Percentiles rank a stretch among this genome's conserved stretches.
Conservation (phyloP, 92 coral and sea anemone genomes). For the Pocillopora meandrina region DNA sequence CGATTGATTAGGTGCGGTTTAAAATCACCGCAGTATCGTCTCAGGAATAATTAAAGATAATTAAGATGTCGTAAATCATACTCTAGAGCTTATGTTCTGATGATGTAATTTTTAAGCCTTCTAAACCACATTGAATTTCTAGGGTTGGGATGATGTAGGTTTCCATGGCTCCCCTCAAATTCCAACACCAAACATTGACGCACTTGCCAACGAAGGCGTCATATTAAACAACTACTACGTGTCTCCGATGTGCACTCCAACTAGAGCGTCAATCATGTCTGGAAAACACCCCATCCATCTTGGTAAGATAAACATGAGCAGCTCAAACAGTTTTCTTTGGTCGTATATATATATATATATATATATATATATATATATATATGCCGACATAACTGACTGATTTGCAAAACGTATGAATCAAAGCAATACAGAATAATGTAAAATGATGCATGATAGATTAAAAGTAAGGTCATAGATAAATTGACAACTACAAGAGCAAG, state of each 20-base stretch:
- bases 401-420: too few species aligned
- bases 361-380: not conserved
- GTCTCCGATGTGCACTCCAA: slow-evolving; percentile 95
- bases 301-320: slow-evolving; percentile 54
- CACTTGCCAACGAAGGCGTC: slow-evolving; percentile 85
- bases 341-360: not conserved
- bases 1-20: too few species aligned
- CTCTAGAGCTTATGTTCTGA: too few species aligned
- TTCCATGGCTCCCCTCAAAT: slow-evolving; percentile 97
- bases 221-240: slow-evolving; percentile 93
- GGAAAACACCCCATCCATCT: slow-evolving; percentile 92
- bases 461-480: too few species aligned
- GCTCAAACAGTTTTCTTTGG: not conserved
- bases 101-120: not conserved
- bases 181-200: slow-evolving; percentile 89
- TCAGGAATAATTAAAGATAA: too few species aligned
- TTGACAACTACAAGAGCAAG: too few species aligned
- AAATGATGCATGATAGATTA: too few species aligned
- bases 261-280: slow-evolving; percentile 91
- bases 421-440: too few species aligned
- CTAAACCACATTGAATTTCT: not conserved
- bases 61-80: too few species aligned
- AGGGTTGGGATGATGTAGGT: slow-evolving; percentile 99
- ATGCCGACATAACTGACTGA: too few species aligned
- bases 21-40: too few species aligned